Evolutionary conservation across 1,140 invertebrate species (phyloP), one percentile per base, ranked within the genome.

Genomic region (Cydia strobilella): DNA sequence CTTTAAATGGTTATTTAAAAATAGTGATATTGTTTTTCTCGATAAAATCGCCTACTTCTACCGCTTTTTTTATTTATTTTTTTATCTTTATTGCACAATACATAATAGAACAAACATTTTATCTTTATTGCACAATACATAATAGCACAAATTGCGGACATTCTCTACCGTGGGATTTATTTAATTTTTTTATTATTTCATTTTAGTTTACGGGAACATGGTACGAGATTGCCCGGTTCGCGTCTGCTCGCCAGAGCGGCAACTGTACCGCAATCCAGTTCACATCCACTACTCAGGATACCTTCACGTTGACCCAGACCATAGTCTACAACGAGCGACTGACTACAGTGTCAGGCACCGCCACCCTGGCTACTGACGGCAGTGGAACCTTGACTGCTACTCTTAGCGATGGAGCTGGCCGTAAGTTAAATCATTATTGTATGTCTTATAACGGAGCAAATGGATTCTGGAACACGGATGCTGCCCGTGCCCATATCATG

Each of bases 401-500:
- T 20, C 76, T 89, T 4, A 82, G 72, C 4, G 73, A 76, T 63
- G 76, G 72, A 23, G 62, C 42, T 73, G 88, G 84, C 82, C 81
- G 87, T 90, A 81, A 81, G 79, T 63, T 35, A 65, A 42, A 18
- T 20, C 18, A 39, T 25, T 69, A 18, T 42, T 42, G 9, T 42
- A 12, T 39, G 7, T 10, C 1, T 12, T 42, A 4, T 10, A 12
- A 42, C 39, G 39, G 31, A 4, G 31, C 31, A 31, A 31, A 31
- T 31, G 31, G 5, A 31, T 31, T 31, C 31, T 5, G 31, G 35
- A 1, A 39, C 35, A 39, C 35, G 35, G 35, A 39, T 39, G 35
- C 35, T 39, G 9, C 1, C 35, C 35, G 35, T 9, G 35, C 1
- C 35, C 9, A 39, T 39, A 9, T 10, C 35, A 39, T 10, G 35